Evolutionary conservation across 2,888 invertebrate genomes (phyloP).

Genomic region (Platycheirus albimanus): DNA sequence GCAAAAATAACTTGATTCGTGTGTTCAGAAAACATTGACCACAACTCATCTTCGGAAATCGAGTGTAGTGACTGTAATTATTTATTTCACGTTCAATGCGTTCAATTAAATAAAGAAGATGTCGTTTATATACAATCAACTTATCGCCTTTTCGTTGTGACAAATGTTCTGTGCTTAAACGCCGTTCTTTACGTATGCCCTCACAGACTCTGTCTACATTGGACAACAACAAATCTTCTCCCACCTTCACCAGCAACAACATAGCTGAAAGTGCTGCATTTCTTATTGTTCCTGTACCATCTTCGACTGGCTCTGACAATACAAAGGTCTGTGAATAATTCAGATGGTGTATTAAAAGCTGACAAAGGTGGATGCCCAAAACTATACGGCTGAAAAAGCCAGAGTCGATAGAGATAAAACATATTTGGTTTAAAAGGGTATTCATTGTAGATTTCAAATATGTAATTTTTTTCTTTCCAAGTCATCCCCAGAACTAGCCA

Average conservation of each 20-base stretch:
- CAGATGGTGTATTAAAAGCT: conserved; percentile 1
- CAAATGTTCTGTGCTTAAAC: conserved; percentile 23
- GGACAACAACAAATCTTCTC: neutral
- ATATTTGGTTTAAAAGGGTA: too few species aligned
- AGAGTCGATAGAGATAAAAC: too few species aligned
- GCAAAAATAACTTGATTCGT: neutral
- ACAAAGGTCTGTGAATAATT: conserved; percentile 2
- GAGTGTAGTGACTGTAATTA: conserved; percentile 13
- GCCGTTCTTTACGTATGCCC: conserved; percentile 6
- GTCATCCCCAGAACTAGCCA: too few species aligned
- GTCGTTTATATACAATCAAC: conserved; percentile 7
- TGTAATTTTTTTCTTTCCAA: too few species aligned
- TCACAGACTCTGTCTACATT: neutral
- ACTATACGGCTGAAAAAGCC: too few species aligned
- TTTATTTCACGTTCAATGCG: conserved; percentile 23
- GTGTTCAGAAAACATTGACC: conserved; percentile 16
- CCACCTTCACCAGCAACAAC: neutral
- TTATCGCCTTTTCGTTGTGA: conserved; percentile 29
- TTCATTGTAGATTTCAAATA: too few species aligned
- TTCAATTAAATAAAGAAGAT: conserved; percentile 21
- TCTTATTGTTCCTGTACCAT: neutral
- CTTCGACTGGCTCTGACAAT: neutral
- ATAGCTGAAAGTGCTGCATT: neutral
- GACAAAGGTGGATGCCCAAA: too few species aligned
- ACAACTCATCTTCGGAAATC: conserved; percentile 22